These are phyloP conservation scores for Rhinogobius similis DNA, from an alignment of 2,113 vertebrate genomes.

Conservation along the genomic window DNA sequence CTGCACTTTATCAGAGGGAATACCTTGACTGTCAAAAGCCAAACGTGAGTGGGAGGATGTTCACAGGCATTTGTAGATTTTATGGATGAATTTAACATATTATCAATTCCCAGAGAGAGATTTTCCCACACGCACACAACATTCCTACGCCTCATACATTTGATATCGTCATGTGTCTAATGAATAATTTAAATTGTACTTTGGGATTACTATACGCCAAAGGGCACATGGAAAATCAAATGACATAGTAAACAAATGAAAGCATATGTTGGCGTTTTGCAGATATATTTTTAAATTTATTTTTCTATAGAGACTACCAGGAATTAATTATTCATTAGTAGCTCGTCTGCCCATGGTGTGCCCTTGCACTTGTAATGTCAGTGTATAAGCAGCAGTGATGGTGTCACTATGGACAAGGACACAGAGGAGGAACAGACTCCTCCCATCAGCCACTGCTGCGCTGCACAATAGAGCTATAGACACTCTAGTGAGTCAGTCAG, in stretches of 20 bases:
- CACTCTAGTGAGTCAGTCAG: background rate
- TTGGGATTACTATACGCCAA: constrained; percentile 10
- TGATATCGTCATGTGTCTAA: constrained; percentile 12
- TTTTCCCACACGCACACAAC: constrained; percentile 26
- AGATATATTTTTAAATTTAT: background rate
- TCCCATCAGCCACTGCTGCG: constrained; percentile 39
- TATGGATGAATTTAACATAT: constrained; percentile 26
- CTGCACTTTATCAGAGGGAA: constrained; percentile 38
- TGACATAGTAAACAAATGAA: constrained; percentile 25
- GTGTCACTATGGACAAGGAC: constrained; percentile 58
- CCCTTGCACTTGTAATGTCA: constrained; percentile 16
- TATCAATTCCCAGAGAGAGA: constrained; percentile 20
- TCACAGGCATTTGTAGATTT: constrained; percentile 44
- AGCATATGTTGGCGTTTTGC: constrained; percentile 21
- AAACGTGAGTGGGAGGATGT: constrained; percentile 43
- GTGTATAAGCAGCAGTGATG: constrained; percentile 40
- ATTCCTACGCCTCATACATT: constrained; percentile 32
- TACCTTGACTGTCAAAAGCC: constrained; percentile 45
- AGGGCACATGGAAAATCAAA: constrained; percentile 18
- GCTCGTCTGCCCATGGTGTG: too few species aligned
- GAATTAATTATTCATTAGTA: constrained; percentile 45
- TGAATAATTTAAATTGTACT: constrained; percentile 35
- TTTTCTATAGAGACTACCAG: constrained; percentile 37
- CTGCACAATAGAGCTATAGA: constrained; percentile 19
- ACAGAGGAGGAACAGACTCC: constrained; percentile 36